Evolutionary conservation across 1,140 invertebrate genomes (phyloP).

Genomic region (Homalodisca vitripennis): DNA sequence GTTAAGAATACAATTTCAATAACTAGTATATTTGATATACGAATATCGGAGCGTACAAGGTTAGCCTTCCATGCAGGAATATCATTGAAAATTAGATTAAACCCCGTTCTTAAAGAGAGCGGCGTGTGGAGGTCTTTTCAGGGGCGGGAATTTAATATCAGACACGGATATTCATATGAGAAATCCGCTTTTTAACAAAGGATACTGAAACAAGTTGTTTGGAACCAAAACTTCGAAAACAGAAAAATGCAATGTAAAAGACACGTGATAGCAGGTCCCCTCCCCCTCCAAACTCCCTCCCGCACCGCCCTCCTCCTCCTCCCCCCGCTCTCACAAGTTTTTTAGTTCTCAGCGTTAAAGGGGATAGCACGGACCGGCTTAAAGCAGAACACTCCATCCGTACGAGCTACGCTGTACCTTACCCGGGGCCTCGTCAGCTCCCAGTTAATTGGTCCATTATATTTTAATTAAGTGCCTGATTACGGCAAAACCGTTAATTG

Average conservation of each 20-base stretch:
- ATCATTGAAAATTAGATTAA: no score
- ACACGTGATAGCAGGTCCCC: background rate
- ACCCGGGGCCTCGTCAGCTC: background rate
- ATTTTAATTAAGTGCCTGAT: constrained; percentile 9
- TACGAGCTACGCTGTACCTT: background rate
- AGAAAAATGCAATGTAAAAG: constrained; percentile 16
- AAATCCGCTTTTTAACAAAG: constrained; percentile 5
- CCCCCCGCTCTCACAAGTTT: constrained; percentile 1
- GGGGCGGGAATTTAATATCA: no score
- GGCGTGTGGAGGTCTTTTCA: no score
- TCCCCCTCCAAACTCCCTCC: background rate
- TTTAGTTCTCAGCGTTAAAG: constrained; percentile 24
- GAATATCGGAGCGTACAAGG: no score
- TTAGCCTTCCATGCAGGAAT: no score
- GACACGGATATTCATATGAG: no score
- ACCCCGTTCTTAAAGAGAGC: no score
- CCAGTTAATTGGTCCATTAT: background rate
- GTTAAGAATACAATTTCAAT: no score
- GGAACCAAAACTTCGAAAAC: constrained; percentile 5
- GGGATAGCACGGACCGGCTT: constrained; percentile 6
- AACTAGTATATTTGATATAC: no score
- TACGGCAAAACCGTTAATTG: constrained; percentile 9
- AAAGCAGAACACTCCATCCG: background rate
- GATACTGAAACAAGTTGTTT: background rate
- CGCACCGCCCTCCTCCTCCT: background rate